Evolutionary conservation across 92 coral and sea anemone species (phyloP).

Genomic region (Bergia puertoricense): DNA sequence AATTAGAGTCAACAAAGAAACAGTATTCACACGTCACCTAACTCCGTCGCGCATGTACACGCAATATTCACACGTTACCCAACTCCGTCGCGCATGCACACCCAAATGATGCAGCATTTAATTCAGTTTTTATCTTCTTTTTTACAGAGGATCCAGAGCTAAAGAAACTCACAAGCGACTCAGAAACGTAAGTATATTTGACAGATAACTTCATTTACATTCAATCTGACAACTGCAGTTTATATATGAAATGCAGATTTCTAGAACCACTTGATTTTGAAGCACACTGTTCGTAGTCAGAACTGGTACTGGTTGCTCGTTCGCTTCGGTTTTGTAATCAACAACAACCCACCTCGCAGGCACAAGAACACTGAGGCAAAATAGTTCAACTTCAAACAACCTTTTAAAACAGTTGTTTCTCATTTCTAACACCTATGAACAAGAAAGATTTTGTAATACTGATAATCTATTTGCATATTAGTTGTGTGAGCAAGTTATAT

Average conservation of each 20-base stretch:
- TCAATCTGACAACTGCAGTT: background rate
- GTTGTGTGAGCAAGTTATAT: background rate
- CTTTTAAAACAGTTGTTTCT: background rate
- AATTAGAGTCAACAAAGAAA: background rate
- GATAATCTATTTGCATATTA: slow-evolving; percentile 7
- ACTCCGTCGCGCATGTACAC: background rate
- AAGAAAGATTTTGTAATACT: background rate
- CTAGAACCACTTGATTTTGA: background rate
- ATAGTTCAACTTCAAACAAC: background rate
- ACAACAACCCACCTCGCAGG: background rate
- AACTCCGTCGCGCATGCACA: background rate
- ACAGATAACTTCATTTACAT: background rate
- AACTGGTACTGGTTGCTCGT: no score
- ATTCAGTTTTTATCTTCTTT: background rate
- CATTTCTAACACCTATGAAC: background rate
- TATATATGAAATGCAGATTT: background rate
- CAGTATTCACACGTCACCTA: background rate
- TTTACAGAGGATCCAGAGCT: slow-evolving; percentile 26
- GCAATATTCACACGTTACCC: background rate
- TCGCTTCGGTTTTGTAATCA: background rate
- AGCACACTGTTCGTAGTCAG: background rate
- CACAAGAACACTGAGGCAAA: background rate
- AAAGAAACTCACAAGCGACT: slow-evolving; percentile 31
- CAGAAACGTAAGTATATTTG: slow-evolving; percentile 23
- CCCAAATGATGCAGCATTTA: background rate